Evolutionary conservation across 1,140 invertebrate species (phyloP), one percentile per base, ranked within the genome.

Genomic region (Drosophila leontia): DNA sequence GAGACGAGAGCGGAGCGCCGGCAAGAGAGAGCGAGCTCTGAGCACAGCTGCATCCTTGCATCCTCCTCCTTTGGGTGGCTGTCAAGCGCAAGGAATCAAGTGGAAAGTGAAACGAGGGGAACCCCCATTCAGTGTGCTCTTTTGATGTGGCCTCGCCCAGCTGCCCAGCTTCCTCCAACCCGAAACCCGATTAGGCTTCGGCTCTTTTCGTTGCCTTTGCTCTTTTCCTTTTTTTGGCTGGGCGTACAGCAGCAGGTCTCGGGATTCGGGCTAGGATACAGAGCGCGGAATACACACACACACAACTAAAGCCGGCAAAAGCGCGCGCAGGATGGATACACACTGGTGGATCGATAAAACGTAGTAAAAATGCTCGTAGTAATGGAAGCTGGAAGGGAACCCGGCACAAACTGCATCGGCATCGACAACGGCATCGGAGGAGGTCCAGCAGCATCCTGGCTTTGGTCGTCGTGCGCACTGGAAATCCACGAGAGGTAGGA

Each of bases 361-460:
- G 88, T 91, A 91, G 88, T 91, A 91, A 91, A 91, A 91, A 87
- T 91, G 19, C 63, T 75, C 72, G 88, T 91, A 91, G 88, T 91
- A 91, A 72, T 91, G 88, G 88, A 91, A 91, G 78, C 88, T 91
- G 87, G 88, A 91, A 91, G 41, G 58, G 45, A 51, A 19, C 60
- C 55, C 29, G 62, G 55, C 48, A 63, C 59, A 59, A 42, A 58
- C 50, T 47, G 55, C 70, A 78, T 26, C 56, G 64, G 67, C 67
- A 67, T 55, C 17, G 34, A 29, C 47, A 42, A 3, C n/a, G 41
- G 41, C 41, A 11, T 75, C 55, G 47, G 58, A 23, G 39, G 29
- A 34, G 42, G 59, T 37, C 60, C 60, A 23, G 42, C 44, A 39
- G 34, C 23, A 71, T 67, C 71, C 69, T 82, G 78, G 67, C 75